Conservation (phyloP, 2,113 vertebrate species). For the Raphicerus campestris region DNA sequence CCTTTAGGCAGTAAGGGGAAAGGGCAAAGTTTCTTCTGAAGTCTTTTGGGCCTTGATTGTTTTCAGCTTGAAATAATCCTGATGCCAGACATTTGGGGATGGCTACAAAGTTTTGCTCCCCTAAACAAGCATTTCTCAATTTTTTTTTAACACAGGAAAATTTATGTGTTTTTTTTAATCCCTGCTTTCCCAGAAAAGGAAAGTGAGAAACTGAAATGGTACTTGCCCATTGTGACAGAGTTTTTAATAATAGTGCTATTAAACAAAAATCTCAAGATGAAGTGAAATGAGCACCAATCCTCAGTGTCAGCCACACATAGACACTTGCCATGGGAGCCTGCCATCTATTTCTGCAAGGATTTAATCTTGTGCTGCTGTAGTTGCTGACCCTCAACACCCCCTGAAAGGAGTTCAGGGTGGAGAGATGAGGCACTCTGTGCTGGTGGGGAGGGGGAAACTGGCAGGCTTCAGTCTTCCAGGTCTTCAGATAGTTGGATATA, state of each 20-base stretch:
- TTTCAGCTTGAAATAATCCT: neutral
- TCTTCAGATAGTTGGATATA: neutral
- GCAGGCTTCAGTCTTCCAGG: neutral
- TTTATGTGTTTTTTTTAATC: neutral
- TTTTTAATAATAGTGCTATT: neutral
- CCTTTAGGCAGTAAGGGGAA: neutral
- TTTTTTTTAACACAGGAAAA: neutral
- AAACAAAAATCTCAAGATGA: neutral
- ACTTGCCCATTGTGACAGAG: neutral
- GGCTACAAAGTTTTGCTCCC: neutral
- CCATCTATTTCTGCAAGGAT: neutral
- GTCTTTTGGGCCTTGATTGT: neutral
- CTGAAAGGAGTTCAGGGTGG: neutral
- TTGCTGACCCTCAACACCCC: neutral
- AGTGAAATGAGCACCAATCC: neutral
- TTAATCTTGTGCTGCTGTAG: neutral
- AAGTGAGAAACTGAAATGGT: neutral
- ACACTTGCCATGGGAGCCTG: neutral
- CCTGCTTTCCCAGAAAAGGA: neutral
- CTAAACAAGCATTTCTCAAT: neutral
- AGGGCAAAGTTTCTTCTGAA: neutral
- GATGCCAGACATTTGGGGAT: neutral
- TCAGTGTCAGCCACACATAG: neutral
- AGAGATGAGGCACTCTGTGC: neutral
- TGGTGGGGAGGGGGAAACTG: neutral